These are phyloP conservation scores for Pithecia hirsuta DNA, from an alignment of 2,797 vertebrate genomes.

Conservation along the genomic window DNA sequence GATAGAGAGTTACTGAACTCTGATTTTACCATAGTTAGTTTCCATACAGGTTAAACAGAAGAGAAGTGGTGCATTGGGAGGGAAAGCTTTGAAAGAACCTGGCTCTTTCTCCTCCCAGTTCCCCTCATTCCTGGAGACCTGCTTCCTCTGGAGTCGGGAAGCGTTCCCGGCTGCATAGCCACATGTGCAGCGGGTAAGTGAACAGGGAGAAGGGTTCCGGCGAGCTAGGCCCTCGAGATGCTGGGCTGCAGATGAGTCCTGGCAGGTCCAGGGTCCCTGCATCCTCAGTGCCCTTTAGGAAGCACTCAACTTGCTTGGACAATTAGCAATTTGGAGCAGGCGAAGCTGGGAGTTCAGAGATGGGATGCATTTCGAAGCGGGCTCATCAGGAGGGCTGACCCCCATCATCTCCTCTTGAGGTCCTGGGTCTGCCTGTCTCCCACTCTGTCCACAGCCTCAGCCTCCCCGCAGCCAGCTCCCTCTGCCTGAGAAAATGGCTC, in stretches of 20 bases:
- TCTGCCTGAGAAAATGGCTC: not conserved
- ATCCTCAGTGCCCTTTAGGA: too few relatives aligned
- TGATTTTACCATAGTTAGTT: not conserved
- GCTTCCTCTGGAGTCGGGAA: not conserved
- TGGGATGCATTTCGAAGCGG: not conserved
- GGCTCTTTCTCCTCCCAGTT: too few relatives aligned
- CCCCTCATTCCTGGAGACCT: not conserved
- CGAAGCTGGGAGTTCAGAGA: not conserved
- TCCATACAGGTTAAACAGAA: not conserved
- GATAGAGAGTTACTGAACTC: not conserved
- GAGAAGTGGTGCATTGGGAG: too few relatives aligned
- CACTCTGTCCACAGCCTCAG: not conserved
- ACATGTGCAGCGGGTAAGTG: not conserved
- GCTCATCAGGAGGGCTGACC: not conserved
- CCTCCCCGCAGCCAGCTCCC: too few relatives aligned
- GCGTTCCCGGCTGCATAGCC: accelerated
- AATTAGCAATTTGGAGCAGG: not conserved
- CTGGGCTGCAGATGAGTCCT: not conserved
- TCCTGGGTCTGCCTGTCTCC: not conserved
- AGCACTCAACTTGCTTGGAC: not conserved
- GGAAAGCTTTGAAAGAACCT: not conserved
- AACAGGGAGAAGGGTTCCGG: too few relatives aligned
- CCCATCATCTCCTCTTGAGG: not conserved
- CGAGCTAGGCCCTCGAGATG: not conserved
- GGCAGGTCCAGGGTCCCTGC: not conserved